Conservation (phyloP, 2,113 vertebrate genomes). For the Gymnarchus niloticus region DNA sequence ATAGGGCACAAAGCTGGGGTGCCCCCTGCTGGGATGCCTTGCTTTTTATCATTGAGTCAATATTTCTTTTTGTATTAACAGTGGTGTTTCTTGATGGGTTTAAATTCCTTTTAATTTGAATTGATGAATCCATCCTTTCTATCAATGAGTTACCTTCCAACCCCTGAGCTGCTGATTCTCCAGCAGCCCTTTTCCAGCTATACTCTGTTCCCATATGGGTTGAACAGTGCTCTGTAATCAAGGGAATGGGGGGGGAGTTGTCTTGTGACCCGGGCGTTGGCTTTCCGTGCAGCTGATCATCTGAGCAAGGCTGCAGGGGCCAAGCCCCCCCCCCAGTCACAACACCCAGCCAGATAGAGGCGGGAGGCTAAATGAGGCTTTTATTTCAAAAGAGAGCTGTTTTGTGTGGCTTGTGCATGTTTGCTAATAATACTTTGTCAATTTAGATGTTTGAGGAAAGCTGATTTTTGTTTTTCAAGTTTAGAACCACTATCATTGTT, state of each 20-base stretch:
- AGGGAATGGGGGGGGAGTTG: constrained; percentile 34
- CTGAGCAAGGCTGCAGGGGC: constrained; percentile 48
- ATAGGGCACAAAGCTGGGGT: no score
- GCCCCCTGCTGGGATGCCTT: no score
- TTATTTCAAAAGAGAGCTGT: constrained; percentile 27
- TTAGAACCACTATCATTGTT: background rate
- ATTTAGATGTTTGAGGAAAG: background rate
- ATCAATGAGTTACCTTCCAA: background rate
- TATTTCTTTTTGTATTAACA: background rate
- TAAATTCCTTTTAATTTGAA: background rate
- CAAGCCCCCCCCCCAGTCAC: background rate
- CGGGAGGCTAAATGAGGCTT: constrained; percentile 31
- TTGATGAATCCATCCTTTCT: background rate
- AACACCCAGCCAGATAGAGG: constrained; percentile 7
- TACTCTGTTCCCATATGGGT: background rate
- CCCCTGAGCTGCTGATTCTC: background rate
- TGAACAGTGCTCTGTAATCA: background rate
- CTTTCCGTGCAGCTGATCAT: constrained; percentile 57
- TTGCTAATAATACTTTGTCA: background rate
- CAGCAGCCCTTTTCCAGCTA: background rate
- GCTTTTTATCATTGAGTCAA: background rate
- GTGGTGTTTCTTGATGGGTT: background rate
- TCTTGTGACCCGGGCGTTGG: constrained; percentile 65
- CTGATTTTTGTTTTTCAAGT: background rate
- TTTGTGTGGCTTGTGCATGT: background rate